phyloP scores from a whole-genome alignment of 2,888 invertebrate genomes.

The Anthrax anthrax region DNA sequence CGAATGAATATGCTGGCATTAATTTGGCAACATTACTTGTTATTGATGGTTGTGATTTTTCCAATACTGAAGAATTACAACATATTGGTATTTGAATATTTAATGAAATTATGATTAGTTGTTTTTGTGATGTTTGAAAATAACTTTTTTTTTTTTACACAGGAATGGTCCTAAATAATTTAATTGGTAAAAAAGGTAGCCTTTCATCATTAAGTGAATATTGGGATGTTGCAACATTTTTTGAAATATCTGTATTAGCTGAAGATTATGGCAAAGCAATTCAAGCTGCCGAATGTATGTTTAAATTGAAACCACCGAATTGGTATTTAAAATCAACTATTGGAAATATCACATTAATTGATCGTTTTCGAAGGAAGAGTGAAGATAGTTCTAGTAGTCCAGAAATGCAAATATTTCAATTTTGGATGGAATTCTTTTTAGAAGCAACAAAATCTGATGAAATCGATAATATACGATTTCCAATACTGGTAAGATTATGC shows the following conservation, averaged over 20 bases:
- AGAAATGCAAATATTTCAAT: conserved; percentile 81
- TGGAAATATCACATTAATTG: conserved; percentile 88
- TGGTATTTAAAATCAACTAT: conserved; percentile 96
- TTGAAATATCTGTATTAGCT: conserved; percentile 93
- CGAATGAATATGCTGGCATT: conserved; percentile 97
- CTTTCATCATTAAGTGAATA: conserved; percentile 85
- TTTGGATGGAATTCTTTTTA: conserved; percentile 98
- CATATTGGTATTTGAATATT: conserved; percentile 83
- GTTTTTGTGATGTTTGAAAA: too few relatives aligned
- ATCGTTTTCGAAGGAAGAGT: conserved; percentile 69
- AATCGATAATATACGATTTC: conserved; percentile 76
- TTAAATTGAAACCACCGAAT: conserved; percentile 75
- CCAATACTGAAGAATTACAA: conserved; percentile 77
- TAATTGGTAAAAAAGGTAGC: conserved; percentile 96
- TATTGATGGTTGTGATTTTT: conserved; percentile 91
- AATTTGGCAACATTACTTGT: conserved; percentile 94
- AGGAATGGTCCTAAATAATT: conserved; percentile 87
- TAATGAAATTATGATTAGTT: too few relatives aligned
- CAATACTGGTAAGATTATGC: conserved; percentile 34
- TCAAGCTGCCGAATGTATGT: conserved; percentile 92
- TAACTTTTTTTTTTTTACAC: conserved; percentile 12
- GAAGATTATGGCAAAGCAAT: conserved; percentile 95
- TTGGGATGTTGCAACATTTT: conserved; percentile 98
- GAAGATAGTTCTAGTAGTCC: conserved; percentile 56
- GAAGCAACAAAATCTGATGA: conserved; percentile 77